phyloP scores from a whole-genome alignment of 1,140 invertebrate species.

The Globodera rostochiensis region DNA sequence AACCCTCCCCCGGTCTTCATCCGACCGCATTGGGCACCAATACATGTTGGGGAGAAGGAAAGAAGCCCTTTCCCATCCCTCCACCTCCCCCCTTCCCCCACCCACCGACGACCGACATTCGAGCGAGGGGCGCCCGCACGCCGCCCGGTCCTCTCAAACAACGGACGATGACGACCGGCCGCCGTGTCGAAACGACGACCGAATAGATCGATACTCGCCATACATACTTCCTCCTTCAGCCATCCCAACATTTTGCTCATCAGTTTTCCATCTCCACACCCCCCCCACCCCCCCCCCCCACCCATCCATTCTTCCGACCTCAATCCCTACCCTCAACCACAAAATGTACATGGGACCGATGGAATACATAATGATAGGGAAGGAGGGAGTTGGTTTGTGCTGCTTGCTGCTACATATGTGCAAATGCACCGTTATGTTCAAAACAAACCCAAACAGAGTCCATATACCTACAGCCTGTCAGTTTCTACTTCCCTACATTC shows the following conservation, averaged over 20 bases:
- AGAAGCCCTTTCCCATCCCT: constrained; percentile 8
- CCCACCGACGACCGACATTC: not conserved
- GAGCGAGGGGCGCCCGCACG: not conserved
- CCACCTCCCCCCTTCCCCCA: not conserved
- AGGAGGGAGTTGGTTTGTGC: no score
- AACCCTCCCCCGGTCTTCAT: not conserved
- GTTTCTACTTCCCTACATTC: no score
- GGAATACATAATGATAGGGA: not conserved
- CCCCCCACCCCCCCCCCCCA: not conserved
- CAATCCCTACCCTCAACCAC: not conserved
- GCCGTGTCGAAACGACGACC: constrained; percentile 15
- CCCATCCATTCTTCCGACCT: not conserved
- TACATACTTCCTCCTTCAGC: not conserved
- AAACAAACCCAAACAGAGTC: no score
- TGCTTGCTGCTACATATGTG: no score
- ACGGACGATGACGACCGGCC: not conserved
- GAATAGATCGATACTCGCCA: constrained; percentile 14
- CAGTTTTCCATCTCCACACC: not conserved
- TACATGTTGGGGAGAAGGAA: not conserved
- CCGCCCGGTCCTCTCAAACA: not conserved
- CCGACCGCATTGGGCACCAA: not conserved
- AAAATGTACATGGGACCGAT: not conserved
- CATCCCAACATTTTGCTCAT: not conserved
- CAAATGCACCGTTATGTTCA: no score
- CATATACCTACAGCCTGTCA: no score